Base-by-base conservation (phyloP, 1,140 invertebrate species). In the Macrocentrus cingulum region DNA sequence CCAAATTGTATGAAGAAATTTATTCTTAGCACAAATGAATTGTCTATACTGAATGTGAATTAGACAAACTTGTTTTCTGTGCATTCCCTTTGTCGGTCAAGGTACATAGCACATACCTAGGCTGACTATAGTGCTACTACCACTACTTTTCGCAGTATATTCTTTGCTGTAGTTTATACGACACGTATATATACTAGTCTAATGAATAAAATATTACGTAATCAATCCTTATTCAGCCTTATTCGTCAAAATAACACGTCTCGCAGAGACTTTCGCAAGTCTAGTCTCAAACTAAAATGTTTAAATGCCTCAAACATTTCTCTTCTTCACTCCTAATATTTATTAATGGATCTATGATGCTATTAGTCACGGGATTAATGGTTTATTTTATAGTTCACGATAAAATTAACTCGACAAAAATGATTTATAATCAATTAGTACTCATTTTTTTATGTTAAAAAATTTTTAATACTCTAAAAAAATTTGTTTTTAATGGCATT, bases 41-140 rank as follows among this genome's bases (percentile, higher is more conserved):
- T 48, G 46, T 13, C 36, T 36, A 25, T 19, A 34, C n/a, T 58
- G 37, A 62, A 62, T 62, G 48, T 59, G 56, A 62, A 59, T 62
- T 41, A 57, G 44, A 57, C 36, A 58, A 62, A 59, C 57, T 59
- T 56, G 61, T 62, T 62, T 50, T 63, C 29, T 63, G n/a, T n/a
- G 63, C 57, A 65, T 72, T 73, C 66, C 54, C 53, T 71, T 71
- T 70, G 66, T 71, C 67, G 69, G 71, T 70, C 71, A 73, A 73
- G 71, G 71, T 66, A 67, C 60, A 54, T n/a, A n/a, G n/a, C n/a
- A 61, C 46, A 59, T 58, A 57, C 57, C 59, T 56, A 59, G 51
- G 41, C 58, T 50, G n/a, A n/a, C 51, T 53, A 53, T 58, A 45
- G 29, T 62, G 45, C 63, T 59, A 29, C 60, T 37, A 54, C 29